Evolutionary conservation across 2,888 invertebrate genomes (phyloP).

Genomic region (Brachyopa scutellaris): DNA sequence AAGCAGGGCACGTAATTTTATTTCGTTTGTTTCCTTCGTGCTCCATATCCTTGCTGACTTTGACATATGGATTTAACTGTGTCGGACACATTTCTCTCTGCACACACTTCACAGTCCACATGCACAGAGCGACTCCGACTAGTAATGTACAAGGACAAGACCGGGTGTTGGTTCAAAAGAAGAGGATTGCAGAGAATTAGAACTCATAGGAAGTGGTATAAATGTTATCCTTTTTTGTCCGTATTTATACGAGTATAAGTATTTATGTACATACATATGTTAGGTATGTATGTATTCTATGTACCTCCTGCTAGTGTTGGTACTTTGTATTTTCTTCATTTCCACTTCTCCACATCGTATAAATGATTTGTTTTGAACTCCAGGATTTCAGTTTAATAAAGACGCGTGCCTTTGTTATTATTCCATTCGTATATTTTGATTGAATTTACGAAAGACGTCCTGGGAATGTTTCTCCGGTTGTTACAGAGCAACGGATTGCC

Average conservation of each 20-base stretch:
- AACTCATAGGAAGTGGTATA: neutral
- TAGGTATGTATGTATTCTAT: no score
- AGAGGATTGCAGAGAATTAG: slow-evolving; percentile 15
- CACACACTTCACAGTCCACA: no score
- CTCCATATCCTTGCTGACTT: slow-evolving; percentile 67
- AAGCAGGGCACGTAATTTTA: slow-evolving; percentile 71
- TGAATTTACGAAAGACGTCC: slow-evolving; percentile 44
- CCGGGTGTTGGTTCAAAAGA: neutral
- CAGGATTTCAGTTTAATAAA: slow-evolving; percentile 58
- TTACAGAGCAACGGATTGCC: no score
- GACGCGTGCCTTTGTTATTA: slow-evolving; percentile 55
- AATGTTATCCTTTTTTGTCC: no score
- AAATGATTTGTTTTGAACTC: slow-evolving; percentile 63
- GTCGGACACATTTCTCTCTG: slow-evolving; percentile 47
- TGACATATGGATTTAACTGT: slow-evolving; percentile 71
- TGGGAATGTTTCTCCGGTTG: no score
- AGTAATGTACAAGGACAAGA: slow-evolving; percentile 21
- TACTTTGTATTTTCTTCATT: slow-evolving; percentile 35
- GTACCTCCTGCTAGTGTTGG: neutral
- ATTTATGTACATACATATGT: no score
- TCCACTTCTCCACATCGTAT: slow-evolving; percentile 44
- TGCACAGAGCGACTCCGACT: no score
- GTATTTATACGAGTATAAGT: no score
- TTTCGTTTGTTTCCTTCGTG: slow-evolving; percentile 71
- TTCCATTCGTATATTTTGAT: slow-evolving; percentile 55